phyloP scores from a whole-genome alignment of 2,888 invertebrate species.

The Calameuta idolon region DNA sequence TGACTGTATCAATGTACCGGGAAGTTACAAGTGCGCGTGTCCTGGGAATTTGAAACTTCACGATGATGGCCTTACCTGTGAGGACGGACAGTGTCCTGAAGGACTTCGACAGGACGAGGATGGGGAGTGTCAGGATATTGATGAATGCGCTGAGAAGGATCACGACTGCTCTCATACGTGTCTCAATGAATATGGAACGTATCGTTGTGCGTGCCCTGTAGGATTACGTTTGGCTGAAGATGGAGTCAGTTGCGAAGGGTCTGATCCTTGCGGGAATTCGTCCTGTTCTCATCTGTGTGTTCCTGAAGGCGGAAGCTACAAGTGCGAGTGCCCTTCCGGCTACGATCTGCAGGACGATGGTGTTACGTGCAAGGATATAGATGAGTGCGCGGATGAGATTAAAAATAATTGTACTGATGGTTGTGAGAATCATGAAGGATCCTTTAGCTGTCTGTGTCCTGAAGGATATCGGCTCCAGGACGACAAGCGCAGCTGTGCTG shows the following conservation, averaged over 20 bases:
- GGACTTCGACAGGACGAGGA: slow-evolving; percentile 44
- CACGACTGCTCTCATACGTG: slow-evolving; percentile 69
- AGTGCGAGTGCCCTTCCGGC: slow-evolving; percentile 69
- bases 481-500: slow-evolving; percentile 44
- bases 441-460: slow-evolving; percentile 62
- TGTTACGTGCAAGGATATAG: slow-evolving; percentile 43
- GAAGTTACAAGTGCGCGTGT: slow-evolving; percentile 75
- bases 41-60: slow-evolving; percentile 65
- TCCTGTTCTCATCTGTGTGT: slow-evolving; percentile 55
- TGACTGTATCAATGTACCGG: slow-evolving; percentile 74
- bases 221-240: slow-evolving; percentile 68
- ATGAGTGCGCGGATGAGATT: slow-evolving; percentile 35
- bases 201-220: slow-evolving; percentile 71
- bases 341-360: slow-evolving; percentile 57
- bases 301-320: slow-evolving; percentile 68
- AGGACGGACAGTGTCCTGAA: slow-evolving; percentile 31
- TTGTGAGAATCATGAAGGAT: slow-evolving; percentile 38
- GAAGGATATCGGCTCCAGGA: slow-evolving; percentile 39
- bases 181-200: slow-evolving; percentile 73
- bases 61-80: slow-evolving; percentile 52
- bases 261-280: slow-evolving; percentile 37
- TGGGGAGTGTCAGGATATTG: slow-evolving; percentile 48
- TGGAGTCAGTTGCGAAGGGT: slow-evolving; percentile 39
- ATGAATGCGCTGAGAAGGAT: slow-evolving; percentile 43
- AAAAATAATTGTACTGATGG: slow-evolving; percentile 47